Evolutionary conservation across 2,888 invertebrate genomes (phyloP), one percentile per base, ranked within the genome.

Genomic region (Rhingia rostrata): DNA sequence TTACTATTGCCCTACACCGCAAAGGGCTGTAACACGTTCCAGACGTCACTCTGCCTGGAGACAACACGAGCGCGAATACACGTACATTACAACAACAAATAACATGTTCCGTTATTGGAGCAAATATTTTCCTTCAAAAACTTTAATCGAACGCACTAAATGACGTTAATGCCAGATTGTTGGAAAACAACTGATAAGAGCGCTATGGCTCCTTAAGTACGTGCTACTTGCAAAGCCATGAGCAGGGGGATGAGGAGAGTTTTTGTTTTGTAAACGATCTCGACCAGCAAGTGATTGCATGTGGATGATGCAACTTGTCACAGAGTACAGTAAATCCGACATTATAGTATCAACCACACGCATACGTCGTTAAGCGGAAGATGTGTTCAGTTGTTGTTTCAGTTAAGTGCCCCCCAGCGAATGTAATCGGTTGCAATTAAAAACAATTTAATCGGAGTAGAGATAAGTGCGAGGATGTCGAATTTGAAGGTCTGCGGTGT

Each of bases 121-220:
- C 14, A 61, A 61, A 61, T 61, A 61, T 61, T 61, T 61, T 49
- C 0, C 1, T n/a, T 6, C 14, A 45, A 35, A 43, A 45, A 22
- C 39, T 69, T n/a, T n/a, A 47, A 49, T 58, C 35, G 32, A 47
- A 30, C 22, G 22, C 22, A 22, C 22, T 22, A 22, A 22, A 14
- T 69, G 69, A 69, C 58, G 69, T 39, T 69, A 30, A 49, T 58
- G 3, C 32, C 6, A 12, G 22, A 22, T 2, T 22, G 22, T 22
- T 69, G 47, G 30, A 47, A 69, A 69, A 69, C 30, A 69, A 69
- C 47, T 58, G 58, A 69, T 58, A 69, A 69, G 43, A 69, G 10
- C 7, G 39, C 32, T 33, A 35, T 22, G 22, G 22, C 30, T 58
- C n/a, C 39, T 22, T 49, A 63, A 47, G 14, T 45, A n/a, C 35